Evolutionary conservation across 2,113 vertebrate species (phyloP).

Genomic region (Ictalurus punctatus): DNA sequence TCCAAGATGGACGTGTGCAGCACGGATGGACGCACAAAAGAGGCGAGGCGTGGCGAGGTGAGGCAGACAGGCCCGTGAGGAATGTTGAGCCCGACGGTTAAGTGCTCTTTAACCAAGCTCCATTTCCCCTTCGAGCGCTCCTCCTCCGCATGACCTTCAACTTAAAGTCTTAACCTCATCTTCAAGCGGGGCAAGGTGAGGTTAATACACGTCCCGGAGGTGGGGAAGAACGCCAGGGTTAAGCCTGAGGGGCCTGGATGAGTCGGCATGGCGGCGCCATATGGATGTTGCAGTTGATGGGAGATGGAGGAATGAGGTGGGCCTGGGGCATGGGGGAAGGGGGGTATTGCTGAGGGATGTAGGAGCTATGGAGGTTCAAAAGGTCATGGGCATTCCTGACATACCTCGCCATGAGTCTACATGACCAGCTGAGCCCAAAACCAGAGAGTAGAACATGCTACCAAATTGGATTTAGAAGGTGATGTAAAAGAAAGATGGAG

Average conservation of each 20-base stretch:
- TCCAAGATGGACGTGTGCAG: neutral
- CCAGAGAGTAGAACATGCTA: neutral
- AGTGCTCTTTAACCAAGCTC: conserved; percentile 43
- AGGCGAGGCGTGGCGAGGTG: neutral
- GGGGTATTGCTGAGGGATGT: neutral
- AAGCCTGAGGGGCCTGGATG: conserved; percentile 34
- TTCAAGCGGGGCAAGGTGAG: conserved; percentile 29
- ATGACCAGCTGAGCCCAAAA: conserved; percentile 28
- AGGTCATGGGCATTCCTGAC: conserved; percentile 45
- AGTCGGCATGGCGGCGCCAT: conserved; percentile 47
- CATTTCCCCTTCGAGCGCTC: conserved; percentile 15
- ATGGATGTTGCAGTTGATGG: neutral
- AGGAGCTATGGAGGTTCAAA: conserved; percentile 32
- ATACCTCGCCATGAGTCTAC: conserved; percentile 39
- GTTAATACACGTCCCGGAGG: conserved; percentile 34
- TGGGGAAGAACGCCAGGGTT: conserved; percentile 35
- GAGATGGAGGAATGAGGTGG: conserved; percentile 17
- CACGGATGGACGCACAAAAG: neutral
- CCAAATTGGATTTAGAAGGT: neutral
- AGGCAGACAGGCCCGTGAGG: conserved; percentile 40
- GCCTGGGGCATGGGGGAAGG: neutral
- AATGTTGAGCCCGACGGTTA: conserved; percentile 48
- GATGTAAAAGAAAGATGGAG: neutral
- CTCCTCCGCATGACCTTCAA: conserved; percentile 25
- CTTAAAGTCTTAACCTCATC: conserved; percentile 38